Conservation (phyloP, 2,888 invertebrate genomes). For the Plagodis pulveraria region DNA sequence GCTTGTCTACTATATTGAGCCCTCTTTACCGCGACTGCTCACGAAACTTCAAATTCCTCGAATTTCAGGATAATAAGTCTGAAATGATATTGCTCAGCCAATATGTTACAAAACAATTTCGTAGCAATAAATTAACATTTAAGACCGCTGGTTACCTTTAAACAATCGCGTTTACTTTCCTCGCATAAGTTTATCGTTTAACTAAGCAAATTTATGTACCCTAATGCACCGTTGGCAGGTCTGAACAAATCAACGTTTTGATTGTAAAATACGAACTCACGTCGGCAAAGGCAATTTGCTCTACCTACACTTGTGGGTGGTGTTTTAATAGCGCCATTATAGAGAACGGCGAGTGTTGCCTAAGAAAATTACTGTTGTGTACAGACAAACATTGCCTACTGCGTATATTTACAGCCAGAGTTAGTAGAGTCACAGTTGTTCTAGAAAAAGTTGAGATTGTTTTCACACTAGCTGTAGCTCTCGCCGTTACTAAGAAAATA, state of each 20-base stretch:
- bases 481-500: conserved; percentile 22
- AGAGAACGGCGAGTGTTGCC: conserved; percentile 72
- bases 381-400: conserved; percentile 59
- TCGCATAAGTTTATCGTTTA: conserved; percentile 70
- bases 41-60: conserved; percentile 65
- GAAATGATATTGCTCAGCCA: conserved; percentile 36
- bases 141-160: conserved; percentile 62
- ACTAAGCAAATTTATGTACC: conserved; percentile 75
- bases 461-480: conserved; percentile 24
- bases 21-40: conserved; percentile 66
- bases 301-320: conserved; percentile 75
- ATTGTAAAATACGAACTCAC: conserved; percentile 75
- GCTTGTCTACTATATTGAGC: conserved; percentile 67
- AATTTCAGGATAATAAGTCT: conserved; percentile 40
- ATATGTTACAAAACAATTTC: conserved; percentile 47
- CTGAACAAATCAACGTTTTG: conserved; percentile 78
- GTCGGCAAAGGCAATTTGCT: conserved; percentile 76
- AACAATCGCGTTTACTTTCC: conserved; percentile 67
- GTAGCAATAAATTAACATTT: conserved; percentile 66
- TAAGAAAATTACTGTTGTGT: conserved; percentile 72
- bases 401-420: conserved; percentile 55
- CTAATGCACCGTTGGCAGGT: conserved; percentile 75
- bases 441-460: conserved; percentile 32
- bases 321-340: conserved; percentile 80
- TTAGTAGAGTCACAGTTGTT: conserved; percentile 46